Evolutionary conservation across 1,140 invertebrate species (phyloP).

Genomic region (Trinorchestia longiramus): DNA sequence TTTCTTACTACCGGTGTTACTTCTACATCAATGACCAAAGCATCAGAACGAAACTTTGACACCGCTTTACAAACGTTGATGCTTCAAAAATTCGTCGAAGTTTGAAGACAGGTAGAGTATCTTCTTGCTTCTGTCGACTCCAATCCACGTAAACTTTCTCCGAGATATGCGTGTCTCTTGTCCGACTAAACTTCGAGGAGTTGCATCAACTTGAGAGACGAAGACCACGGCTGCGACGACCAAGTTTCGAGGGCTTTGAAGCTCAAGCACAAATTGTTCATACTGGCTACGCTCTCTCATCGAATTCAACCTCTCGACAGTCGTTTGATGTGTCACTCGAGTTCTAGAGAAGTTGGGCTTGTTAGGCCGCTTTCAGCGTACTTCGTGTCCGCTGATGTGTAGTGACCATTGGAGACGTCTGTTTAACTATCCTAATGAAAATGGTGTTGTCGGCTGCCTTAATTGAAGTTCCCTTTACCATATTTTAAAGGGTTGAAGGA

Average conservation of each 20-base stretch:
- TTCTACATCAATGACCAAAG: neutral
- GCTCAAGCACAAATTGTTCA: conserved; percentile 18
- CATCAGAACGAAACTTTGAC: neutral
- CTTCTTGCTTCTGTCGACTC: neutral
- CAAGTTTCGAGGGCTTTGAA: conserved; percentile 18
- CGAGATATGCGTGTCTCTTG: neutral
- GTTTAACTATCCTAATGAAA: neutral
- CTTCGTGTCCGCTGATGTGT: neutral
- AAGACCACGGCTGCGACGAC: neutral
- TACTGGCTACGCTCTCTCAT: neutral
- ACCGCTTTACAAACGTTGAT: neutral
- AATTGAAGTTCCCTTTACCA: too few species aligned
- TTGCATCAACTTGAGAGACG: neutral
- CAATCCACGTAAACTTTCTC: neutral
- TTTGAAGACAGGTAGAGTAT: neutral
- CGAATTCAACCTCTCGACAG: neutral
- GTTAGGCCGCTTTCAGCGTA: neutral
- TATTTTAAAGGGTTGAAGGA: neutral
- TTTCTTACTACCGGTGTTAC: neutral
- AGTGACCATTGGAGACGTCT: neutral
- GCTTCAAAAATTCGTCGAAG: neutral
- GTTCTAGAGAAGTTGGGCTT: conserved; percentile 1
- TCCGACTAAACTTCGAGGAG: neutral
- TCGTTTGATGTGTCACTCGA: conserved; percentile 26
- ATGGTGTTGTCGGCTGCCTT: neutral